Evolutionary conservation across 1,140 invertebrate species (phyloP).

Genomic region (Coptotermes formosanus): DNA sequence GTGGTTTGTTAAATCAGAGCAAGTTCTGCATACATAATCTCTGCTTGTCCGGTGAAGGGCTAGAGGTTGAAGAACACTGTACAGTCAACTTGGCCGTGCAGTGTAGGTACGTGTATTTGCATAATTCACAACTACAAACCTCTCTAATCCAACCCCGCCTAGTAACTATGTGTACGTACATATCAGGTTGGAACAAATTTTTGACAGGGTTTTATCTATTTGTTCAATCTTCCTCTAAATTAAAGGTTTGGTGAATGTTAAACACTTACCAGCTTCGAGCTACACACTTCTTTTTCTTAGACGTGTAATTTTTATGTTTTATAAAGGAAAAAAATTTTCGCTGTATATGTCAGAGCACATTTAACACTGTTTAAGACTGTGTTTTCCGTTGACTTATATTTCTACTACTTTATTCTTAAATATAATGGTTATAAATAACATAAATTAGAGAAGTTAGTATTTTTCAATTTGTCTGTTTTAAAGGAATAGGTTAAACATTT

Average conservation of each 20-base stretch:
- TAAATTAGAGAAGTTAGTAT: no score
- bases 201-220: neutral
- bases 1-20: neutral
- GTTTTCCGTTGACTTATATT: no score
- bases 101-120: neutral
- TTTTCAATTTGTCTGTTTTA: no score
- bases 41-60: neutral
- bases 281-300: no score
- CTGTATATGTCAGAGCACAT: no score
- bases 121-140: neutral
- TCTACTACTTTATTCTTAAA: no score
- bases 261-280: neutral
- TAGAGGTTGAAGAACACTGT: neutral
- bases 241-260: neutral
- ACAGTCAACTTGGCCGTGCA: neutral
- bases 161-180: neutral
- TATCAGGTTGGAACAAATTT: neutral
- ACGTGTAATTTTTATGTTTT: no score
- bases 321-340: no score
- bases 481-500: no score
- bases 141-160: no score
- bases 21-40: neutral
- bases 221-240: neutral
- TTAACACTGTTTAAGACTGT: no score
- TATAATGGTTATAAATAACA: no score